phyloP scores from a whole-genome alignment of 1,140 invertebrate genomes.

The Lycorma delicatula region DNA sequence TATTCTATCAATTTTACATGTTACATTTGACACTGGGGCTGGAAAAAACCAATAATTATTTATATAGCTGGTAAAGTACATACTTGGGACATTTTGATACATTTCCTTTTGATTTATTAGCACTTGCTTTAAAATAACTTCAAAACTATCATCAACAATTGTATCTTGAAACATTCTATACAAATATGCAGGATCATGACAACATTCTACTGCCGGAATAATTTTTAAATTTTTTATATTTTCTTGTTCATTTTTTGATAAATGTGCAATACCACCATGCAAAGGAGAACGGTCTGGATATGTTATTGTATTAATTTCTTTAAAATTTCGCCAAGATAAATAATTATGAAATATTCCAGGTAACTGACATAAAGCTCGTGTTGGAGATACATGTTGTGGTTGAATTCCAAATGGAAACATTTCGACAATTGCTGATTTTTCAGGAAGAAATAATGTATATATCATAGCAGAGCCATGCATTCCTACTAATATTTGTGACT shows the following conservation, averaged over 20 bases:
- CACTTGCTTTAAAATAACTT: too few species aligned
- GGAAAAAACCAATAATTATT: too few species aligned
- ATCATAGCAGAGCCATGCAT: slow-evolving; percentile 39
- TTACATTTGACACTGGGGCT: too few species aligned
- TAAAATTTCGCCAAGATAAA: slow-evolving; percentile 38
- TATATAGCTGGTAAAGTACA: too few species aligned
- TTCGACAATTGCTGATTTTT: slow-evolving; percentile 31
- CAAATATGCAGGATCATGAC: slow-evolving; percentile 43
- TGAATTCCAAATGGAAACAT: slow-evolving; percentile 40
- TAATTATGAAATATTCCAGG: slow-evolving; percentile 37
- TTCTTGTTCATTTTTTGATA: slow-evolving; percentile 33
- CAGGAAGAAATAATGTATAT: slow-evolving; percentile 33
- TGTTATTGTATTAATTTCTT: slow-evolving; percentile 32
- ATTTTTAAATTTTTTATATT: slow-evolving; percentile 34
- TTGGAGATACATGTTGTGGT: slow-evolving; percentile 41
- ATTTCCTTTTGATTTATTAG: too few species aligned
- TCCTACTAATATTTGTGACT: slow-evolving; percentile 32
- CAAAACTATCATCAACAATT: slow-evolving; percentile 33
- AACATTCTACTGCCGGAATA: slow-evolving; percentile 41
- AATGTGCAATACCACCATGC: slow-evolving; percentile 38
- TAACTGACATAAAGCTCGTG: slow-evolving; percentile 38
- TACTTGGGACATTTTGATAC: too few species aligned
- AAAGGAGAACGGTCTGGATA: slow-evolving; percentile 36
- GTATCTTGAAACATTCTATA: slow-evolving; percentile 48
- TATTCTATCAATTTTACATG: too few species aligned